Percentiles rank a stretch among this genome's conserved stretches.
Evolutionary conservation across 1,140 invertebrate species (phyloP).

Genomic region (Drosophila pandora): DNA sequence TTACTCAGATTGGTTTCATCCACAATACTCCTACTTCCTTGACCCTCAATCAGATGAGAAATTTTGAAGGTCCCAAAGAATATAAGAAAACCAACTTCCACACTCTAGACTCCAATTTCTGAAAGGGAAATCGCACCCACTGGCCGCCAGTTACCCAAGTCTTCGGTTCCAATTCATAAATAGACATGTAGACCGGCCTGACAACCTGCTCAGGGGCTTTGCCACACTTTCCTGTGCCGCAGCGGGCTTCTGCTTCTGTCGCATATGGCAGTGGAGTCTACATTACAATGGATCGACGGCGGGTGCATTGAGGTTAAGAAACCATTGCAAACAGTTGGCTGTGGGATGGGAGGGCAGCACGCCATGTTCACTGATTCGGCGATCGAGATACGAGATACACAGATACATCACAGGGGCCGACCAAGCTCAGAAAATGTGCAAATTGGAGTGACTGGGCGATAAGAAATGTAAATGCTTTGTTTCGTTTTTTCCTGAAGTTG

Average conservation of each 20-base stretch:
- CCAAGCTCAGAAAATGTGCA: conserved; percentile 52
- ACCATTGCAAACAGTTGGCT: conserved; percentile 54
- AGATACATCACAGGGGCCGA: conserved; percentile 49
- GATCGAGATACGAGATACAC: conserved; percentile 30
- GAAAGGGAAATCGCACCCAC: not conserved
- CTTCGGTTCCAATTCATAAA: conserved; percentile 6
- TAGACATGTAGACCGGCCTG: conserved; percentile 42
- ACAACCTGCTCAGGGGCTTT: conserved; percentile 59
- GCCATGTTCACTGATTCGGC: conserved; percentile 49
- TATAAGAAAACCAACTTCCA: not conserved
- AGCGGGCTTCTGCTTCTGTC: conserved; percentile 32
- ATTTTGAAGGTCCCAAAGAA: no score
- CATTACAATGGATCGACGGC: conserved; percentile 32
- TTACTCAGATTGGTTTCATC: not conserved
- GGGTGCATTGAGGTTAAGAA: conserved; percentile 72
- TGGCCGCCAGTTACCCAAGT: conserved; percentile 2
- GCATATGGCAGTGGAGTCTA: conserved; percentile 61
- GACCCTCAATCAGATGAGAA: no score
- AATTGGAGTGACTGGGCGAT: conserved; percentile 62
- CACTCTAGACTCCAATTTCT: not conserved
- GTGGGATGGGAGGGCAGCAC: conserved; percentile 60
- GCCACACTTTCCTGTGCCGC: conserved; percentile 50
- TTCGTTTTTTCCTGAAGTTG: conserved; percentile 13
- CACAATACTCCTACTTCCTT: not conserved
- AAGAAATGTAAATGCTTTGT: conserved; percentile 66